Percentiles rank a stretch among this genome's conserved stretches.
phyloP scores from a whole-genome alignment of 2,888 invertebrate species.

The Apantesis nais region DNA sequence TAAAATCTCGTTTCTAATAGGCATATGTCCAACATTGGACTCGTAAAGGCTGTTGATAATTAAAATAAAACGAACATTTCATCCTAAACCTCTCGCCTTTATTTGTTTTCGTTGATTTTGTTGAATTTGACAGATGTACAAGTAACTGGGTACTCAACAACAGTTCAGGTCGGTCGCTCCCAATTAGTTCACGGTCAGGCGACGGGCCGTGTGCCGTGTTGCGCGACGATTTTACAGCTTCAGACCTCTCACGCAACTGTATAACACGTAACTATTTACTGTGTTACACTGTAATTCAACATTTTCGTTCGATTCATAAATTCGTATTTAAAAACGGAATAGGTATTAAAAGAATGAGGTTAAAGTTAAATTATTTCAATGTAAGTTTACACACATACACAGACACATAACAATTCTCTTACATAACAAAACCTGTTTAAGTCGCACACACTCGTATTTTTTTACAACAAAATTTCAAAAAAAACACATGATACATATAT shows the following conservation, averaged over 20 bases:
- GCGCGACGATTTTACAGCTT: slow-evolving; percentile 36
- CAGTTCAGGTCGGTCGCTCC: slow-evolving; percentile 20
- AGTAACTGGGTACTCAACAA: slow-evolving; percentile 19
- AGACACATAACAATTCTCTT: too few relatives aligned
- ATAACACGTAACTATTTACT: slow-evolving; percentile 17
- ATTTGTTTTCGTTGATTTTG: not conserved
- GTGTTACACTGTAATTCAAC: not conserved
- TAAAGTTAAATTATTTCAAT: not conserved
- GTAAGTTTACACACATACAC: too few relatives aligned
- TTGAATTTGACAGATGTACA: slow-evolving; percentile 33
- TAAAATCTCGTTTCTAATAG: not conserved
- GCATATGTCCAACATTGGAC: too few relatives aligned
- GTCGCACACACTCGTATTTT: too few relatives aligned
- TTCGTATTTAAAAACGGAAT: not conserved
- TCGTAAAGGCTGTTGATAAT: not conserved
- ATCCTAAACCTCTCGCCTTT: not conserved
- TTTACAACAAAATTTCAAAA: too few relatives aligned
- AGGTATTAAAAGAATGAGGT: not conserved
- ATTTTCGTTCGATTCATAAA: slow-evolving; percentile 6
- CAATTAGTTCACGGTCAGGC: slow-evolving; percentile 37
- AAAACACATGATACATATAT: too few relatives aligned
- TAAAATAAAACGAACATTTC: not conserved
- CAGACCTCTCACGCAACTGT: slow-evolving; percentile 18
- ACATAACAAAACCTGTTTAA: too few relatives aligned
- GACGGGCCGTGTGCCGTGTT: slow-evolving; percentile 33